Base-by-base conservation (phyloP, 1,140 invertebrate species). In the Neocloeon triangulifer region DNA sequence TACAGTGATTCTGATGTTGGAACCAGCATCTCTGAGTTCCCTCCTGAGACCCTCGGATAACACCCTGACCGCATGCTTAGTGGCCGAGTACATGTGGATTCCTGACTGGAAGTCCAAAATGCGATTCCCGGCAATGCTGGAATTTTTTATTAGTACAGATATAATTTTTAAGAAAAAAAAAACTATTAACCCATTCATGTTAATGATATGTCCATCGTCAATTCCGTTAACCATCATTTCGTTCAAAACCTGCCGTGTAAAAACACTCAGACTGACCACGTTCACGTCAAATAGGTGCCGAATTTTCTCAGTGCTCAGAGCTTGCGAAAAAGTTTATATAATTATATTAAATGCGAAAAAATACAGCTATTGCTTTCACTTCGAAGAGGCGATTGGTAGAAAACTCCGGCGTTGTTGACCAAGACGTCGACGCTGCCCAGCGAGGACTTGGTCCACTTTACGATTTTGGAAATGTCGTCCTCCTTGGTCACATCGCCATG, bases 161-260 rank as follows among this genome's bases (percentile, higher is more conserved):
- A n/a, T n/a, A n/a, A n/a, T n/a, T n/a, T n/a, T n/a, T n/a, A n/a
- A n/a, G n/a, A n/a, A n/a, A n/a, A n/a, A n/a, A n/a, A n/a, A n/a
- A n/a, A n/a, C n/a, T n/a, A n/a, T n/a, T n/a, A n/a, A 68, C 66
- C 67, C 76, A 47, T 71, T 76, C 3, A 82, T 58, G 30, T 74
- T 63, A 19, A 81, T 55, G 18, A 81, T 65, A 35, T 79, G 72
- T 0, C 76, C 77, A 37, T 63, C 59, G 35, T 63, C 51, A 18
- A 62, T 51, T 12, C 49, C 46, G 15, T 47, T 47, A 37, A 56
- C 49, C 30, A 43, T 49, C 65, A 71, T 68, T 10, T 55, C 56
- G 22, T 51, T 43, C 1, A 64, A 46, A 3, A 59, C 51, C 38
- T 59, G 51, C 31, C 52, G 49, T 4, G 55, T 58, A 39, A 58